These are phyloP conservation scores for Podarcis siculus DNA, from an alignment of 2,797 vertebrate species.

Conservation along the genomic window DNA sequence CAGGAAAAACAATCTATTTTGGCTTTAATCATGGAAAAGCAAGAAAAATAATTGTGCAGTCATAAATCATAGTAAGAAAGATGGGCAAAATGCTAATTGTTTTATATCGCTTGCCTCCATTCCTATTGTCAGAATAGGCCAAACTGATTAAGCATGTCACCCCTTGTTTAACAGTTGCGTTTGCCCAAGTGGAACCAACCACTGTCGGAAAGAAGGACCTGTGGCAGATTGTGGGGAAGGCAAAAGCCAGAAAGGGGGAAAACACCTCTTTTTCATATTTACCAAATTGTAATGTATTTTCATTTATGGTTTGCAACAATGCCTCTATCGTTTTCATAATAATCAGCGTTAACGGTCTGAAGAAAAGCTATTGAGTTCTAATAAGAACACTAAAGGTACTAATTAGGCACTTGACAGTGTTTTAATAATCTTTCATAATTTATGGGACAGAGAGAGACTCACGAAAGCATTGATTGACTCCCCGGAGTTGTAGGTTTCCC, in stretches of 20 bases:
- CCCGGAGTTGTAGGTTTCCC: slow-evolving; percentile 53
- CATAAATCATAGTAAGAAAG: slow-evolving; percentile 13
- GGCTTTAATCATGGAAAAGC: slow-evolving; percentile 11
- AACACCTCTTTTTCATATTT: slow-evolving; percentile 23
- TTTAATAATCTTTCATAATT: slow-evolving; percentile 61
- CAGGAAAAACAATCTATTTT: slow-evolving; percentile 6
- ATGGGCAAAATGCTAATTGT: background rate
- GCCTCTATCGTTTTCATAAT: slow-evolving; percentile 59
- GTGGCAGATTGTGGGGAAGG: background rate
- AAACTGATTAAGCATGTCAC: slow-evolving; percentile 11
- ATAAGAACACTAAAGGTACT: slow-evolving; percentile 57
- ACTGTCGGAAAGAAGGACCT: slow-evolving; percentile 22
- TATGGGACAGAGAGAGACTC: slow-evolving; percentile 64
- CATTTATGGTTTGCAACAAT: slow-evolving; percentile 46
- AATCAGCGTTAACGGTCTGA: slow-evolving; percentile 57
- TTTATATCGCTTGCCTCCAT: background rate
- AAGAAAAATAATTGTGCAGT: background rate
- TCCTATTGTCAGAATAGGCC: background rate
- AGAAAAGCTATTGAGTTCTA: slow-evolving; percentile 65
- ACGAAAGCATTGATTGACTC: slow-evolving; percentile 57
- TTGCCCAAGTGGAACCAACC: background rate
- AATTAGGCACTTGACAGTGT: slow-evolving; percentile 60
- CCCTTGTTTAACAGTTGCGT: background rate
- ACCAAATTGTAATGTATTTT: slow-evolving; percentile 32
- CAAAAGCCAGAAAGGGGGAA: background rate